Evolutionary conservation across 2,888 invertebrate genomes (phyloP).

Genomic region (Agonopterix alstromeriana): DNA sequence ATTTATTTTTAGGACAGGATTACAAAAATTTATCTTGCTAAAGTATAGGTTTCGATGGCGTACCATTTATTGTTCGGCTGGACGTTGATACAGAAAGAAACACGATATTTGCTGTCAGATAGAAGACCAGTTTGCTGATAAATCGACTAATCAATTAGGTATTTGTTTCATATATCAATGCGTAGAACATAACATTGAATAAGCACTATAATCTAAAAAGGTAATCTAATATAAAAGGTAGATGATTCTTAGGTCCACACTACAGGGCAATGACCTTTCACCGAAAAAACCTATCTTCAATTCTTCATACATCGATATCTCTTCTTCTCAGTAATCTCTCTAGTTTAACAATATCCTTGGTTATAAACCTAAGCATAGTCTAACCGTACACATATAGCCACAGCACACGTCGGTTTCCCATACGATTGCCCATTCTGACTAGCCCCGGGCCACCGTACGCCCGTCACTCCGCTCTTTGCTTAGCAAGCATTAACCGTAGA

Average conservation of each 20-base stretch:
- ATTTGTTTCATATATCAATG: too few species aligned
- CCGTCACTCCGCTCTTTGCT: conserved; percentile 64
- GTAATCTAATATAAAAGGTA: too few species aligned
- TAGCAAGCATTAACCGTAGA: conserved; percentile 51
- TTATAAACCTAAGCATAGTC: too few species aligned
- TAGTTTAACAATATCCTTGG: too few species aligned
- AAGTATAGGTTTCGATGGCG: conserved; percentile 8
- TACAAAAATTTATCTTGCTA: conserved; percentile 10
- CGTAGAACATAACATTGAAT: too few species aligned
- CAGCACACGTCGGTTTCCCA: neutral
- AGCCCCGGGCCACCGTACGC: conserved; percentile 44
- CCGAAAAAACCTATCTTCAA: too few species aligned
- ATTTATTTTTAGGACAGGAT: conserved; percentile 18
- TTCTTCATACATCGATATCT: too few species aligned
- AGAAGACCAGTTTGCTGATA: neutral
- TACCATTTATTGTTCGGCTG: conserved; percentile 4
- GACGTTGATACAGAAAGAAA: neutral
- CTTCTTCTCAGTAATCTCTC: too few species aligned
- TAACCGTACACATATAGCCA: neutral
- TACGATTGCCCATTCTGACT: conserved; percentile 12
- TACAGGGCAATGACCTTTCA: too few species aligned
- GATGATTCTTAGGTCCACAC: too few species aligned
- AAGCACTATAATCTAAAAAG: too few species aligned
- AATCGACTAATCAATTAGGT: too few species aligned
- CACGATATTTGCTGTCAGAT: neutral